Conservation (phyloP, 37 sponge, comb jelly and placozoan genomes). For the Spongilla lacustris region DNA sequence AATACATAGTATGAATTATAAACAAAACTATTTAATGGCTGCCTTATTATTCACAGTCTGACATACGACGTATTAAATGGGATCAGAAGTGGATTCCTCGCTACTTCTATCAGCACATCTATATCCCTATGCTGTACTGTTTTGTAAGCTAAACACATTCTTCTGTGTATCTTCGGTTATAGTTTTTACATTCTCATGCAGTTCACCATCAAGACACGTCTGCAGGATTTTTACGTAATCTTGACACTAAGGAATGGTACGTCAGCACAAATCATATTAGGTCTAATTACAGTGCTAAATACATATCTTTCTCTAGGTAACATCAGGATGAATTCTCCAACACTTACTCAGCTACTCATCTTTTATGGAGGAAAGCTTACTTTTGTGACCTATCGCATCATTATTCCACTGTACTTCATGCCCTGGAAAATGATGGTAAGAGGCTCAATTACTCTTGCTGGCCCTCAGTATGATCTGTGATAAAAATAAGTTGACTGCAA, state of each 20-base stretch:
- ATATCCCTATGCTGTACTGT: constrained; percentile 45
- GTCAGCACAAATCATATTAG: not conserved
- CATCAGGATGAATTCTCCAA: constrained; percentile 35
- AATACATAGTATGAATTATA: too few relatives aligned
- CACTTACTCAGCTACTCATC: not conserved
- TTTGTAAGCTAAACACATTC: not conserved
- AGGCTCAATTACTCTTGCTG: too few relatives aligned
- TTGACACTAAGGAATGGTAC: constrained; percentile 1
- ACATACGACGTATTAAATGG: constrained; percentile 45
- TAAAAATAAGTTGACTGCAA: too few relatives aligned
- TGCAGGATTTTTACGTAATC: constrained; percentile 34
- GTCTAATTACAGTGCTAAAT: too few relatives aligned
- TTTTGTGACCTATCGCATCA: constrained; percentile 20
- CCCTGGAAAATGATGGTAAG: constrained; percentile 15
- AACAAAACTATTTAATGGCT: too few relatives aligned
- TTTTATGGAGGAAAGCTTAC: constrained; percentile 41
- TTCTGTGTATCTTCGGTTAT: not conserved
- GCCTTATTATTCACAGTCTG: too few relatives aligned
- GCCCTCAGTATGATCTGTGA: too few relatives aligned
- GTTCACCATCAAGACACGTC: constrained; percentile 38
- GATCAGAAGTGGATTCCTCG: constrained; percentile 47
- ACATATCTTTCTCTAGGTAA: constrained; percentile 6
- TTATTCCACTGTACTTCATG: constrained; percentile 31
- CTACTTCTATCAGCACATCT: constrained; percentile 58
- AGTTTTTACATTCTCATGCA: not conserved